Evolutionary conservation across 2,113 vertebrate species (phyloP).

Genomic region (Zosterops lateralis): DNA sequence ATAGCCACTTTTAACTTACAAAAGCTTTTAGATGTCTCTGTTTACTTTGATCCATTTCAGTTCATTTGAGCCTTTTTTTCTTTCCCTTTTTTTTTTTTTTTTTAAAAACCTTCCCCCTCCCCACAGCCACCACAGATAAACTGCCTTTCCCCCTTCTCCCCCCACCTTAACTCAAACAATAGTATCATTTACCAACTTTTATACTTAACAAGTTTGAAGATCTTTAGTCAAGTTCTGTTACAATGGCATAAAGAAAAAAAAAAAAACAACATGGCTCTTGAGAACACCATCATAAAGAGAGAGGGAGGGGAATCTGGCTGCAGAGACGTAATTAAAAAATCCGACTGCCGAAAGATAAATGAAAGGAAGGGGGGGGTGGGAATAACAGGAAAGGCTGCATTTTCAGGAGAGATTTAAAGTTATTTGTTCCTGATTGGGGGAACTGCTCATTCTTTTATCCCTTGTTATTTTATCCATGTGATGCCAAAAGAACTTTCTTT

Average conservation of each 20-base stretch:
- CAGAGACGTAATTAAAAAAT: slow-evolving; percentile 65
- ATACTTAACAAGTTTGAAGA: slow-evolving; percentile 77
- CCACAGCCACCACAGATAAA: slow-evolving; percentile 64
- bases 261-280: slow-evolving; percentile 44
- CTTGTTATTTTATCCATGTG: slow-evolving; percentile 72
- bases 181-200: slow-evolving; percentile 80
- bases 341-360: slow-evolving; percentile 62
- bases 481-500: slow-evolving; percentile 76
- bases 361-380: slow-evolving; percentile 18
- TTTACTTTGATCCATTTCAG: slow-evolving; percentile 87
- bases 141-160: slow-evolving; percentile 35
- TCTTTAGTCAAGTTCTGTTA: slow-evolving; percentile 72
- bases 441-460: slow-evolving; percentile 66
- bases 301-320: slow-evolving; percentile 35
- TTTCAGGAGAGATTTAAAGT: slow-evolving; percentile 68
- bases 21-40: slow-evolving; percentile 85
- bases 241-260: slow-evolving; percentile 64
- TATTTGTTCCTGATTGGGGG: slow-evolving; percentile 74
- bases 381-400: slow-evolving; percentile 67
- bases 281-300: slow-evolving; percentile 33
- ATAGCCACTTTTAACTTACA: slow-evolving; percentile 82
- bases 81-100: not conserved
- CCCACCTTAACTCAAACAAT: slow-evolving; percentile 64
- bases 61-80: slow-evolving; percentile 76
- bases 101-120: not conserved